These are phyloP conservation scores for Poliocrania exsul DNA, from an alignment of 2,797 vertebrate species.

Conservation along the genomic window DNA sequence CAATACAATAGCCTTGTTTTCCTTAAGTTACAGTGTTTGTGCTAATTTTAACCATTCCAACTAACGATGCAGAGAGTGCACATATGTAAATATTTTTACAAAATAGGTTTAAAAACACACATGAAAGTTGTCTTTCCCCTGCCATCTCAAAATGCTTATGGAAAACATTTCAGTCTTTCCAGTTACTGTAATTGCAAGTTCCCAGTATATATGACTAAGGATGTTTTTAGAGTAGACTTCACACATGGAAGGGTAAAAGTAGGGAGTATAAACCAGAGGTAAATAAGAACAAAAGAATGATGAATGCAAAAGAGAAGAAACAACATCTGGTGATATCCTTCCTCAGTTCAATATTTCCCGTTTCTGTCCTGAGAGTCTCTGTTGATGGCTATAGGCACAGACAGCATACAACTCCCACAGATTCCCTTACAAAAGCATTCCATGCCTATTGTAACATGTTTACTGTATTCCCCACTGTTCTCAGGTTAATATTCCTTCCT, in stretches of 20 bases:
- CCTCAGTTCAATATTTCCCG: not conserved
- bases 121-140: not conserved
- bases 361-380: not conserved
- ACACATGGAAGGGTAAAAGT: not conserved
- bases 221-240: not conserved
- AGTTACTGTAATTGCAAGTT: not conserved
- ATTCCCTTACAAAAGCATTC: constrained; percentile 8
- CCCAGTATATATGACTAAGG: not conserved
- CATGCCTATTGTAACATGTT: not conserved
- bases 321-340: not conserved
- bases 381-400: not conserved
- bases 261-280: not conserved
- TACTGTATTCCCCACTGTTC: not conserved
- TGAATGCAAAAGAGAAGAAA: not conserved
- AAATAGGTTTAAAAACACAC: not conserved
- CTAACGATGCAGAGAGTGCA: not conserved
- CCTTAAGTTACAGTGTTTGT: not conserved
- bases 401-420: not conserved
- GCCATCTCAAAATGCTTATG: not conserved
- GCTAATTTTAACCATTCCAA: not conserved
- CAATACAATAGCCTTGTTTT: not conserved
- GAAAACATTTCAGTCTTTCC: not conserved
- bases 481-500: not conserved
- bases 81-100: not conserved
- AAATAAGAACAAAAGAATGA: not conserved